Conservation (phyloP, 1,140 invertebrate species). For the Drosophila tristis region DNA sequence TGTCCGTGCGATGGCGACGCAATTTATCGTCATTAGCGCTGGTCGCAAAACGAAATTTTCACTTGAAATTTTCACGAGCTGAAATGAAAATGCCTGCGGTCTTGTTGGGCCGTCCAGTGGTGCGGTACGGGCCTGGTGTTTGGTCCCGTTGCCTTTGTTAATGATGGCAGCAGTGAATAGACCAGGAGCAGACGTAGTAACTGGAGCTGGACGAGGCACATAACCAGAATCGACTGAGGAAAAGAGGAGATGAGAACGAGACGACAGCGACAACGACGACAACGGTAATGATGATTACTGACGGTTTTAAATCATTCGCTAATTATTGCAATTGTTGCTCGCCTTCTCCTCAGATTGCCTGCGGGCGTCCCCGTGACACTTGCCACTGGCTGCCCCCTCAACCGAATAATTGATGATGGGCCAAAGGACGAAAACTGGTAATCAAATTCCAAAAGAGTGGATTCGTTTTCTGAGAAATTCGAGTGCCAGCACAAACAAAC, state of each 20-base stretch:
- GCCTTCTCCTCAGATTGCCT: slow-evolving; percentile 14
- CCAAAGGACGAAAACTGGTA: slow-evolving; percentile 50
- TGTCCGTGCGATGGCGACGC: slow-evolving; percentile 51
- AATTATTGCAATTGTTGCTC: slow-evolving; percentile 80
- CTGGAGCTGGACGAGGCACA: no score
- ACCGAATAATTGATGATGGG: slow-evolving; percentile 72
- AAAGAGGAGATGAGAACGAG: slow-evolving; percentile 15
- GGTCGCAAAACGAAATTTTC: slow-evolving; percentile 66
- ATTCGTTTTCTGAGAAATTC: slow-evolving; percentile 54
- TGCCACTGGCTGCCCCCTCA: slow-evolving; percentile 16
- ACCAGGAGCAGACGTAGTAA: no score
- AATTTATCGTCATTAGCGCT: slow-evolving; percentile 78
- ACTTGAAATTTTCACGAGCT: slow-evolving; percentile 77
- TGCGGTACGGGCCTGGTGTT: slow-evolving; percentile 18
- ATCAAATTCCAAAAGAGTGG: slow-evolving; percentile 74
- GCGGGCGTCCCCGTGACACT: slow-evolving; percentile 1
- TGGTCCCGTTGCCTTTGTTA: slow-evolving; percentile 59
- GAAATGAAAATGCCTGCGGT: slow-evolving; percentile 76
- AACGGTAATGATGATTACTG: slow-evolving; percentile 81
- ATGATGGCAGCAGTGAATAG: slow-evolving; percentile 44
- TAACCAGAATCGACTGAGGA: no score
- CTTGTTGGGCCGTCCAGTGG: slow-evolving; percentile 27
- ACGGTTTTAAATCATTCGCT: slow-evolving; percentile 81
- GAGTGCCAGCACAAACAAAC: slow-evolving; percentile 49
- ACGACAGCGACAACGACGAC: slow-evolving; percentile 49